Base-by-base conservation (phyloP, 64 coral and sea anemone species). In the Stichodactyla mertensii region DNA sequence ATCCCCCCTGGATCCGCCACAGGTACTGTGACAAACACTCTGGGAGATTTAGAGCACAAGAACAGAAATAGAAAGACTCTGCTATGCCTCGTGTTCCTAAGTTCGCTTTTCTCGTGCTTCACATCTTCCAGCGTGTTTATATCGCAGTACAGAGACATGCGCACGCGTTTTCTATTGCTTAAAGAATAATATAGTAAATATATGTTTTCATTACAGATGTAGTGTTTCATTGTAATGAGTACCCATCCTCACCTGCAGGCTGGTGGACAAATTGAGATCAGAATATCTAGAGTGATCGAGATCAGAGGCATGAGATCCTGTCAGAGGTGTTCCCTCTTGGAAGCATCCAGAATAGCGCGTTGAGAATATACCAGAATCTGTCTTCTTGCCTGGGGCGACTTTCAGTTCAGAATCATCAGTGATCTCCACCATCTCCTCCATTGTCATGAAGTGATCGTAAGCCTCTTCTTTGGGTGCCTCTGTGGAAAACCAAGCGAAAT, bases 401-500 rank as follows among this genome's bases (percentile, higher is more conserved):
- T 74, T 51, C 6, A 83, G 59, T 10, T 83, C 86, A 28, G 87
- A 87, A 52, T 89, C 87, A 0, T 93, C 87, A 5, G 91, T 88
- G 12, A 82, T 91, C 57, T 92, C 94, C 62, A 89, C 94, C 36
- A 93, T 83, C 11, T 96, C 94, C 52, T 96, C 94, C 94, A 96
- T 89, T 10, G 94, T 85, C 94, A 96, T 96, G 15, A 88, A 96
- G n/a, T 86, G 91, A 82, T 96, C 94, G 59, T 85, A 90, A 13
- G 94, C 86, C 52, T 96, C 94, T 16, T 96, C 94, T 6, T 89
- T 81, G 7, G 69, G 69, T 28, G 69, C 69, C 11, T 74, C 69
- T 74, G 69, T 74, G 22, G 22, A 66, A 66, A 66, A 9, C 22
- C 62, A 22, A 55, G 55, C 58, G 36, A 45, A 2, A 45, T 45